Conservation (phyloP, 2,797 vertebrate species). For the Lutjanus argentimaculatus region DNA sequence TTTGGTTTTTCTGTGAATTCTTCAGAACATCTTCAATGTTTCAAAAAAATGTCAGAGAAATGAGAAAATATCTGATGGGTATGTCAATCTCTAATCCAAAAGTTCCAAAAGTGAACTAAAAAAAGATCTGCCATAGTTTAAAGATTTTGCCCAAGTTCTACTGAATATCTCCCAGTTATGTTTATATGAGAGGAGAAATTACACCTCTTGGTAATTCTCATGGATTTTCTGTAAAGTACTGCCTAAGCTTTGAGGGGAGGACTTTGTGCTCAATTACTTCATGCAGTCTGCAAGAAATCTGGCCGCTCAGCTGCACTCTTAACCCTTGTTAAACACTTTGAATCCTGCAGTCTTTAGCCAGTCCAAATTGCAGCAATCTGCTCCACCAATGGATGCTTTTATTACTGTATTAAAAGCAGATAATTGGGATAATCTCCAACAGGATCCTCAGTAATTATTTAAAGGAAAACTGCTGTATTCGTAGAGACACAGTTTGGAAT, state of each 20-base stretch:
- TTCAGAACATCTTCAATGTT: no score
- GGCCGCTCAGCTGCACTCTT: constrained; percentile 37
- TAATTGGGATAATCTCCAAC: constrained; percentile 37
- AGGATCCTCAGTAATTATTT: constrained; percentile 21
- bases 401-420: constrained; percentile 27
- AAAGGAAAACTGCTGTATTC: constrained; percentile 10
- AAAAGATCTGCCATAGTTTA: neutral
- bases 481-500: neutral
- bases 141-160: neutral
- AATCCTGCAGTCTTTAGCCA: constrained; percentile 45
- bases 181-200: constrained; percentile 22
- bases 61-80: neutral
- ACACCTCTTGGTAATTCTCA: constrained; percentile 22
- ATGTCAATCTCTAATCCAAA: no score
- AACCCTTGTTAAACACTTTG: constrained; percentile 48
- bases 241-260: constrained; percentile 5
- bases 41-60: neutral
- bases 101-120: no score
- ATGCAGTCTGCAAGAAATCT: constrained; percentile 49
- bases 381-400: constrained; percentile 25
- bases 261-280: constrained; percentile 32
- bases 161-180: neutral
- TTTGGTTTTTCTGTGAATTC: no score
- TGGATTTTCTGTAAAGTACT: constrained; percentile 36
- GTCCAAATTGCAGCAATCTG: constrained; percentile 40